Evolutionary conservation across 2,113 vertebrate species (phyloP).

Genomic region (Gavia stellata): DNA sequence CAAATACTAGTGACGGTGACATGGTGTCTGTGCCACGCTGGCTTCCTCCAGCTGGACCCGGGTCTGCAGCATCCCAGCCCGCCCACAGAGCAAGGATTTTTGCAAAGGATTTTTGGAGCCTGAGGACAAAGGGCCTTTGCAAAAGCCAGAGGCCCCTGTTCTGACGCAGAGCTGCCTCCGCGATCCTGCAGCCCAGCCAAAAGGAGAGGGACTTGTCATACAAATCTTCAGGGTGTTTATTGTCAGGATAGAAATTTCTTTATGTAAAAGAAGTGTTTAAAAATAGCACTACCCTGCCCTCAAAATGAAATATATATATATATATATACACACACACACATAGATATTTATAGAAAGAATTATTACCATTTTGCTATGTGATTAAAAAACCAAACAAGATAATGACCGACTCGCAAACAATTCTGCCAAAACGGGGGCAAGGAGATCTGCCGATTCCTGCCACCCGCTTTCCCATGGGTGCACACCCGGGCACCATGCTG

Average conservation of each 20-base stretch:
- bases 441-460: background rate
- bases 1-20: background rate
- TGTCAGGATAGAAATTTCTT: constrained; percentile 27
- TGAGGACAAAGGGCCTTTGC: background rate
- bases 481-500: background rate
- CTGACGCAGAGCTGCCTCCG: background rate
- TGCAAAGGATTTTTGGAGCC: background rate
- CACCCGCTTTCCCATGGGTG: rapidly evolving
- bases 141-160: background rate
- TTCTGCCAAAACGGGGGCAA: background rate
- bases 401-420: background rate
- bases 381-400: background rate
- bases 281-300: constrained; percentile 37
- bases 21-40: rapidly evolving
- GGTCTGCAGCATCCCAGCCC: background rate
- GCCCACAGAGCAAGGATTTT: background rate
- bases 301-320: constrained; percentile 20
- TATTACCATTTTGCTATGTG: constrained; percentile 1
- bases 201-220: background rate
- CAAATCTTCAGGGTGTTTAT: constrained; percentile 59
- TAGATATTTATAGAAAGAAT: constrained; percentile 15
- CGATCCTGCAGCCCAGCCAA: background rate
- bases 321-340: background rate
- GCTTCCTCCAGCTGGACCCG: background rate
- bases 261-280: constrained; percentile 49